Evolutionary conservation across 2,888 invertebrate species (phyloP), one percentile per base, ranked within the genome.

Genomic region (Itoplectis maculator): DNA sequence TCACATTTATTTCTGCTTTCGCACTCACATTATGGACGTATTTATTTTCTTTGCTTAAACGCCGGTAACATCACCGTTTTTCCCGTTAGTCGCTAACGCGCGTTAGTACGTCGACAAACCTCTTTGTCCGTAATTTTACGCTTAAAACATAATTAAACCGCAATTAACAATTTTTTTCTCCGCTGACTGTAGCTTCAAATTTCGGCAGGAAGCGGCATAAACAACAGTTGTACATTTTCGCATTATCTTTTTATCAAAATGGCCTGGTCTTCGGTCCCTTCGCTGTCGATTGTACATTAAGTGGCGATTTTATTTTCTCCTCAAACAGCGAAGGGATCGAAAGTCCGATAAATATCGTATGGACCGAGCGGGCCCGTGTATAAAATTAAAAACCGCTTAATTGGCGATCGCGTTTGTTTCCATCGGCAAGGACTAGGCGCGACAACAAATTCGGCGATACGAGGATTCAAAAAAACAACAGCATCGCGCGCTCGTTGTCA

Each of bases 361-460:
- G n/a, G n/a, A 47, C 5, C n/a, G 47, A n/a, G 47, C 15, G 15
- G n/a, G 29, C 35, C 37, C 15, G 15, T 65, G 37, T 74, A 23
- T 63, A 69, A 63, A 65, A 56, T 69, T 23, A 51, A 59, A 61
- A 66, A 47, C n/a, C 35, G 45, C 51, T 45, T 63, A 72, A 66
- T 66, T 79, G 15, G 51, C 20, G 70, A 70, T 54, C 23, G 37
- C 37, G 40, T 75, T 65, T 65, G 23, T 59, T 72, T 68, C 45
- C 61, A 51, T 74, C 61, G 82, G 79, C 79, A 79, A 82, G 79
- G 79, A 82, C 79, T 79, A 79, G 79, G 82, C 82, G 72, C 70
- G 75, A 79, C 75, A 78, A 69, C 54, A 79, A 66, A 79, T 35
- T 70, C 59, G 9, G 42, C 40, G 40, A 54, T n/a, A 23, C 20